A percentile compares a stretch with the other conserved stretches of the same genome.
Evolutionary conservation across 2,797 vertebrate genomes (phyloP).

Genomic region (Sebastes matsubarae): DNA sequence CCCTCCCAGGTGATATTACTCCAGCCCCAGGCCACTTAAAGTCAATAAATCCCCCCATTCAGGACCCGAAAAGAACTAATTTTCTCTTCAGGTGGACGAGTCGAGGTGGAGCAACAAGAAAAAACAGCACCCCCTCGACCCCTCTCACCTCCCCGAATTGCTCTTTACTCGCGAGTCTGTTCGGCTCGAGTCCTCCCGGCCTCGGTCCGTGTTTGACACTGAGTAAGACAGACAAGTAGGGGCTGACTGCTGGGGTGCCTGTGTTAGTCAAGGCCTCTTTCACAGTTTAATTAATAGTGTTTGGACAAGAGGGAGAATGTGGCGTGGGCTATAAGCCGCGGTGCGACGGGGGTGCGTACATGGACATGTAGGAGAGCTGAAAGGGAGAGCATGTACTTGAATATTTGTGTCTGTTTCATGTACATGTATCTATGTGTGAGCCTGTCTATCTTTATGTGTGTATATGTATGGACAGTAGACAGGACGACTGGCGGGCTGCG

Average conservation of each 20-base stretch:
- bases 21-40: conserved; percentile 72
- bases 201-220: conserved; percentile 71
- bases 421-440: conserved; percentile 60
- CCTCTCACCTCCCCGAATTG: conserved; percentile 56
- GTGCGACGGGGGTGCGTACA: conserved; percentile 20
- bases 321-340: conserved; percentile 52
- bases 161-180: conserved; percentile 48
- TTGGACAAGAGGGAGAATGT: conserved; percentile 79
- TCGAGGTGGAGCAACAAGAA: conserved; percentile 66
- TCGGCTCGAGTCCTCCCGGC: conserved; percentile 56
- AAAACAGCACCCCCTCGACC: conserved; percentile 68
- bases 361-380: conserved; percentile 47
- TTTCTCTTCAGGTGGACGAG: conserved; percentile 77
- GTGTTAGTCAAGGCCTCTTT: conserved; percentile 84
- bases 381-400: conserved; percentile 50
- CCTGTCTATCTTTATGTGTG: conserved; percentile 68
- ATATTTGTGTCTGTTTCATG: conserved; percentile 62
- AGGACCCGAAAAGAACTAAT: conserved; percentile 67
- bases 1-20: conserved; percentile 72
- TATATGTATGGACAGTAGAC: conserved; percentile 75
- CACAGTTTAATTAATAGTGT: conserved; percentile 87
- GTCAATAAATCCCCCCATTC: conserved; percentile 80
- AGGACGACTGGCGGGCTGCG: conserved; percentile 58
- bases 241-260: conserved; percentile 73
- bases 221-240: conserved; percentile 82